Conservation (phyloP, 2,888 invertebrate genomes). For the Polia nebulosa region DNA sequence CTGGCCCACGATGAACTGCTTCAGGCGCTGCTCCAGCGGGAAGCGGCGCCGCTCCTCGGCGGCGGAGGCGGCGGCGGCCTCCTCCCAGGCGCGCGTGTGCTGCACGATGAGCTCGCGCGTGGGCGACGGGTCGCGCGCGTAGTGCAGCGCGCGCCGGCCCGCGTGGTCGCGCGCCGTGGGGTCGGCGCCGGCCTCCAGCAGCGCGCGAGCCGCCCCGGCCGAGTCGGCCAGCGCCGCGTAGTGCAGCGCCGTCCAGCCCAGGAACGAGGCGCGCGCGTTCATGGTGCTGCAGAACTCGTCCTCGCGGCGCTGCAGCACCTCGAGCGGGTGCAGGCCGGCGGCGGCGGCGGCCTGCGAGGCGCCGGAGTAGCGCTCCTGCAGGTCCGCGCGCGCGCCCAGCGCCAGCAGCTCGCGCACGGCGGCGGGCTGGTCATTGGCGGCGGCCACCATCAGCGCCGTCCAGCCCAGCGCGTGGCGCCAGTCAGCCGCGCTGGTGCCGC, state of each 20-base stretch:
- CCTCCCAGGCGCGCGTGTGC: conserved; percentile 89
- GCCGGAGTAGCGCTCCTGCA: conserved; percentile 94
- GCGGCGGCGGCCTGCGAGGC: conserved; percentile 92
- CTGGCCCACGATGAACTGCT: conserved; percentile 96
- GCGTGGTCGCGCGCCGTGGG: conserved; percentile 94
- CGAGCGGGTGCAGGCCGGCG: conserved; percentile 93
- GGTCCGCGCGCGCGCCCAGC: conserved; percentile 95
- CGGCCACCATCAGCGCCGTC: conserved; percentile 96
- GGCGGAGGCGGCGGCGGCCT: conserved; percentile 91
- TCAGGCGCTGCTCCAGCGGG: conserved; percentile 96
- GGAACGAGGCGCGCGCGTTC: conserved; percentile 94
- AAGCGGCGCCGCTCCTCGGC: conserved; percentile 95
- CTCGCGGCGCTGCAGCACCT: conserved; percentile 93
- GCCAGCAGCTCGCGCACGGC: conserved; percentile 92
- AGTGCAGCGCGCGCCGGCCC: conserved; percentile 94
- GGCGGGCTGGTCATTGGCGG: conserved; percentile 93
- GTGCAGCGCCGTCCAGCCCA: conserved; percentile 97
- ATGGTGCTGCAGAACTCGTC: conserved; percentile 95
- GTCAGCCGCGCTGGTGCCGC: conserved; percentile 92
- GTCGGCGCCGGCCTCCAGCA: conserved; percentile 94
- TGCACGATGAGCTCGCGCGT: conserved; percentile 92
- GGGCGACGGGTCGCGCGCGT: conserved; percentile 92
- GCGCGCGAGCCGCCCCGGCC: conserved; percentile 90
- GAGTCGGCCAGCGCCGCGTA: conserved; percentile 96
- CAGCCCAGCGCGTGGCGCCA: conserved; percentile 95